phyloP scores from a whole-genome alignment of 2,888 invertebrate species.

The Eremobia ochroleuca region DNA sequence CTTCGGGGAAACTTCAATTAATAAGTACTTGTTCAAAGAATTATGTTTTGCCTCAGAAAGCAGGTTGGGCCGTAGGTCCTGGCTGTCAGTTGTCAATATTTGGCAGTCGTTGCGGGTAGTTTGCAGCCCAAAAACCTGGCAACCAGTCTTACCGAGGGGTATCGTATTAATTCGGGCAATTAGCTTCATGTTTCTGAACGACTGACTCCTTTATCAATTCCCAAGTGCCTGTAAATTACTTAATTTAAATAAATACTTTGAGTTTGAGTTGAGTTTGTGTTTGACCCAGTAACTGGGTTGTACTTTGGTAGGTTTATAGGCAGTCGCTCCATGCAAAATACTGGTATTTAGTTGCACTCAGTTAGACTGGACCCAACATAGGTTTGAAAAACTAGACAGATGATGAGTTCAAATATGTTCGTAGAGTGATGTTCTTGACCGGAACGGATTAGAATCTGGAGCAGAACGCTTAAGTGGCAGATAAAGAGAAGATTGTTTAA shows the following conservation, averaged over 20 bases:
- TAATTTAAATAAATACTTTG: background rate
- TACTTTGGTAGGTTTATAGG: background rate
- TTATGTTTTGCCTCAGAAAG: background rate
- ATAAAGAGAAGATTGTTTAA: conserved; percentile 19
- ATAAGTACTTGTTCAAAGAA: conserved; percentile 1
- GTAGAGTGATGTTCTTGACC: conserved; percentile 34
- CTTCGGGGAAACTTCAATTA: conserved; percentile 55
- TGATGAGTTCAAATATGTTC: background rate
- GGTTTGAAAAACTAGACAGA: background rate
- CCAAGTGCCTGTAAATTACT: background rate
- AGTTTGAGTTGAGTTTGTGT: too few species aligned
- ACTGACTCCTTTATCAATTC: background rate
- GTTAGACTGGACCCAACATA: background rate
- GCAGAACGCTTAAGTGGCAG: conserved; percentile 40
- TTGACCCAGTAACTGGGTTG: background rate
- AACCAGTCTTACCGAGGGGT: background rate
- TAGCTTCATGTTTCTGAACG: background rate
- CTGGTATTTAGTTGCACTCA: background rate
- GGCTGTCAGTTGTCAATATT: background rate
- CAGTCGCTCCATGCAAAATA: background rate
- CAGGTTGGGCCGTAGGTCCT: background rate
- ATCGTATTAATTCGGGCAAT: background rate
- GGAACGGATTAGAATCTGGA: conserved; percentile 42
- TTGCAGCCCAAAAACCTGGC: too few species aligned
- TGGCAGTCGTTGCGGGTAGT: background rate